Percentiles rank a stretch among this genome's conserved stretches.
Evolutionary conservation across 2,797 vertebrate genomes (phyloP).

Genomic region (Microchirus variegatus): DNA sequence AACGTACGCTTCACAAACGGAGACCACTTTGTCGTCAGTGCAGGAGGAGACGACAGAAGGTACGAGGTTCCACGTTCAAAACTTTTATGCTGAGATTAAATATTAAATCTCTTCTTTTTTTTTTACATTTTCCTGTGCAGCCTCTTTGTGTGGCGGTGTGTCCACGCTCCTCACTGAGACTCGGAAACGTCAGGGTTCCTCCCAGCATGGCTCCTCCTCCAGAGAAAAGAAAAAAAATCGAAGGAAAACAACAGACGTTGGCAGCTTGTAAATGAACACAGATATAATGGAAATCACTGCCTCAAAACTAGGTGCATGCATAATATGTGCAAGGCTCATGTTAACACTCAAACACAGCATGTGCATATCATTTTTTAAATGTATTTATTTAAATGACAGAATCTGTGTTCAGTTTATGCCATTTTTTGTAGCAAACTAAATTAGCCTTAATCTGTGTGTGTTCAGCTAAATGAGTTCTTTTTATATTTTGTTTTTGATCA

Average conservation of each 20-base stretch:
- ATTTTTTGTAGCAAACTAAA: constrained; percentile 81
- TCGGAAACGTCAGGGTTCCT: constrained; percentile 44
- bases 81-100: background rate
- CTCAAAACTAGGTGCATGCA: constrained; percentile 75
- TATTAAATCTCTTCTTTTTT: background rate
- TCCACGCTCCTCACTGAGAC: constrained; percentile 90
- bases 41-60: constrained; percentile 98
- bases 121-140: constrained; percentile 70
- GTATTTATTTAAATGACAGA: constrained; percentile 44
- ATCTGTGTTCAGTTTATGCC: constrained; percentile 64
- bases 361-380: constrained; percentile 60
- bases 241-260: constrained; percentile 34
- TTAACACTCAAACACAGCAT: constrained; percentile 42
- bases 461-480: constrained; percentile 57
- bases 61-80: constrained; percentile 46
- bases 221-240: constrained; percentile 22
- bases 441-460: constrained; percentile 84
- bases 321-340: constrained; percentile 59
- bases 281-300: constrained; percentile 63
- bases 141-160: constrained; percentile 97
- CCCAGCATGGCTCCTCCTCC: constrained; percentile 60
- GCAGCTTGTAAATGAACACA: constrained; percentile 65
- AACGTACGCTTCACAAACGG: constrained; percentile 94
- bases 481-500: constrained; percentile 60
- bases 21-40: constrained; percentile 92